Evolutionary conservation across 2,113 vertebrate species (phyloP).

Genomic region (Cyanoderma ruficeps): DNA sequence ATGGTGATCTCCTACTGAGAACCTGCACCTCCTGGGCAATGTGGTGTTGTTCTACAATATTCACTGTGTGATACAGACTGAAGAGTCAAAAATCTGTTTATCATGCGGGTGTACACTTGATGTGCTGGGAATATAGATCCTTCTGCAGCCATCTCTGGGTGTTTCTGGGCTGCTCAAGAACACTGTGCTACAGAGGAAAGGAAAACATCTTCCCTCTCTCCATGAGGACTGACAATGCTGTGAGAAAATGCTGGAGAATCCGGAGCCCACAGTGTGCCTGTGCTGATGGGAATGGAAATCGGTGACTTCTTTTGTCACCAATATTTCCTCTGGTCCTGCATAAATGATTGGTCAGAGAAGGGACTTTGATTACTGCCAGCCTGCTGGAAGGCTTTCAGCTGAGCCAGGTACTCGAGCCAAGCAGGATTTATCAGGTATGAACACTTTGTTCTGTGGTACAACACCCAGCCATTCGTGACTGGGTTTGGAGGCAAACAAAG

Average conservation of each 20-base stretch:
- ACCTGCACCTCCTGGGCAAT: background rate
- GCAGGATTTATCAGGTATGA: constrained; percentile 41
- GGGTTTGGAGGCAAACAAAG: background rate
- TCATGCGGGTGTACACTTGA: background rate
- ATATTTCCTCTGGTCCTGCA: background rate
- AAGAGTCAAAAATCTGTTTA: constrained; percentile 6
- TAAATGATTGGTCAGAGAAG: background rate
- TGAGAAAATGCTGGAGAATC: background rate
- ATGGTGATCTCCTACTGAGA: background rate
- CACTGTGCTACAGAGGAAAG: background rate
- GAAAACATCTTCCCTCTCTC: background rate
- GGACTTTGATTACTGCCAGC: background rate
- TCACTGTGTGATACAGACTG: background rate
- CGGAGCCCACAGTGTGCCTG: background rate
- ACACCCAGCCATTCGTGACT: background rate
- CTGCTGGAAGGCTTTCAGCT: background rate
- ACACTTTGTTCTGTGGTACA: constrained; percentile 1
- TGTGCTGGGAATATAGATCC: background rate
- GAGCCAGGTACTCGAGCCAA: constrained; percentile 6
- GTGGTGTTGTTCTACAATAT: background rate
- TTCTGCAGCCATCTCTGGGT: background rate
- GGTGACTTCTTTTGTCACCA: background rate
- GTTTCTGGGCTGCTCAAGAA: background rate
- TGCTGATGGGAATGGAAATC: background rate
- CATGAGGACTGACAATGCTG: background rate